Conservation (phyloP, 37 sponge, comb jelly and placozoan genomes). For the Chondrosia reniformis region DNA sequence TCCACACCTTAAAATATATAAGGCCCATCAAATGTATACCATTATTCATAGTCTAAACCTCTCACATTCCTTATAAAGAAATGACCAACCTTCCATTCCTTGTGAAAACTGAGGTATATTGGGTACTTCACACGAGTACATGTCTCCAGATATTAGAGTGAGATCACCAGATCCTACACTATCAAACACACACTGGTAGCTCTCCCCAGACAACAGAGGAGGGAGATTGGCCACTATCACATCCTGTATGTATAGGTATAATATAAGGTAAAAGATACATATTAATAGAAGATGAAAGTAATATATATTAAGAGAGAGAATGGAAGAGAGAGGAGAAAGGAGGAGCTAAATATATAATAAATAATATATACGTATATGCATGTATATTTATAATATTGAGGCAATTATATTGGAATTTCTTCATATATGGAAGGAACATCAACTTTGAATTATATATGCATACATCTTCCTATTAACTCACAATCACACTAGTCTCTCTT, state of each 20-base stretch:
- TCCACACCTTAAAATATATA: not conserved
- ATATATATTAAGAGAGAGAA: too few species aligned
- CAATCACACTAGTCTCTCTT: not conserved
- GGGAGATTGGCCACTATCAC: slow-evolving; percentile 13
- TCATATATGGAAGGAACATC: not conserved
- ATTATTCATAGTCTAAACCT: not conserved
- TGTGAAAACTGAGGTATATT: not conserved
- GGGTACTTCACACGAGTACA: not conserved
- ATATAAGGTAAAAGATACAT: not conserved
- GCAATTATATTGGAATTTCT: not conserved
- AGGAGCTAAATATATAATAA: not conserved
- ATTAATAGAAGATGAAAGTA: not conserved
- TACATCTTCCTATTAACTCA: not conserved
- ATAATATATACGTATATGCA: not conserved
- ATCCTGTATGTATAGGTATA: not conserved
- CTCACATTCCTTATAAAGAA: not conserved
- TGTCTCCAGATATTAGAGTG: not conserved
- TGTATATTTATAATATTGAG: not conserved
- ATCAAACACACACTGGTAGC: slow-evolving; percentile 25
- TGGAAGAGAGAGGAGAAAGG: not conserved
- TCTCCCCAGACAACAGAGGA: slow-evolving; percentile 16
- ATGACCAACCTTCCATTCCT: not conserved
- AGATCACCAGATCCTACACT: not conserved
- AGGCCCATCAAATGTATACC: not conserved
- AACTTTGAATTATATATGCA: not conserved